A percentile compares a stretch with the other conserved stretches of the same genome.
These are phyloP conservation scores for Lontra canadensis DNA, from an alignment of 2,113 vertebrate genomes.

Conservation along the genomic window DNA sequence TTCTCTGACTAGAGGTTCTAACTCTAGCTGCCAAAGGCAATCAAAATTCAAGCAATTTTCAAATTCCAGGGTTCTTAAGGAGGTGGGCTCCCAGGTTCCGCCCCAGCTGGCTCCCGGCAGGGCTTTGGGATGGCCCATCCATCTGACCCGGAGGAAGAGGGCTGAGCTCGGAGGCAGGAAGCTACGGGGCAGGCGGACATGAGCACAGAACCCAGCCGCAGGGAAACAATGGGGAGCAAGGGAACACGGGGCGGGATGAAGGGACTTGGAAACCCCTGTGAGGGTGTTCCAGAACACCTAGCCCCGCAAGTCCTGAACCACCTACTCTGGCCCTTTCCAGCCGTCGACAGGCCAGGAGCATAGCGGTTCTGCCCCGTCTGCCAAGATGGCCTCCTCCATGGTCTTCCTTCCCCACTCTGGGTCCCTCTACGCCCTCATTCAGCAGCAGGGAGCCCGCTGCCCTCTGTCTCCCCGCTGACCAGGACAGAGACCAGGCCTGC, in stretches of 20 bases:
- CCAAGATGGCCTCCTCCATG: neutral
- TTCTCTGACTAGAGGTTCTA: neutral
- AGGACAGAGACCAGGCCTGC: too few relatives aligned
- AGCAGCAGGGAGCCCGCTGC: accelerated
- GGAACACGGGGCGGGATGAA: neutral
- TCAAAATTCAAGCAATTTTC: neutral
- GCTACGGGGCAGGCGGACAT: accelerated
- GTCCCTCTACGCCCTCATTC: neutral
- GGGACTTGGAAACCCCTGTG: accelerated
- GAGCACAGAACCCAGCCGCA: neutral
- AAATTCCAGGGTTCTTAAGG: neutral
- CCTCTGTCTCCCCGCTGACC: neutral
- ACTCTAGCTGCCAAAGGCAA: neutral
- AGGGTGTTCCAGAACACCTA: too few relatives aligned
- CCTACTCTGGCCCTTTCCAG: neutral
- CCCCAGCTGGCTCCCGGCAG: neutral
- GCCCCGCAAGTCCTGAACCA: neutral
- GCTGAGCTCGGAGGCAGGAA: neutral
- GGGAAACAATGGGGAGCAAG: neutral
- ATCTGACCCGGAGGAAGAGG: neutral
- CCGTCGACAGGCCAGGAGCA: neutral
- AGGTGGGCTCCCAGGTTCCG: neutral
- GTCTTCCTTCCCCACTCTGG: neutral
- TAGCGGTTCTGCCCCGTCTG: accelerated
- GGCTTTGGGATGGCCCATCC: neutral